Evolutionary conservation across 2,113 vertebrate genomes (phyloP).

Genomic region (Crotalus tigris): DNA sequence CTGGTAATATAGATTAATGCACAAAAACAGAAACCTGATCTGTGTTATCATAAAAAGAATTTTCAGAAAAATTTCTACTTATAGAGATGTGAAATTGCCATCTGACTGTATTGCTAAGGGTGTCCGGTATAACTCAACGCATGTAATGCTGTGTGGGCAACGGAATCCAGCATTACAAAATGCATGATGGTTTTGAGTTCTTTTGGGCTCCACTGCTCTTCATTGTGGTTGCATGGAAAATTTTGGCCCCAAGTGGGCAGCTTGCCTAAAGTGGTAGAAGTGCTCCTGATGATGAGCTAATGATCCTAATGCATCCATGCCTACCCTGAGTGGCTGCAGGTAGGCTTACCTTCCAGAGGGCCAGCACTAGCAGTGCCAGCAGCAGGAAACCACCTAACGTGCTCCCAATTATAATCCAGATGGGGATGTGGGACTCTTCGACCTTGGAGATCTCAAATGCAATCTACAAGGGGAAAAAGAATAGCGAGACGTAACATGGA

Average conservation of each 20-base stretch:
- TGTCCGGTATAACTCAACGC: neutral
- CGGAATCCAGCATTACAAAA: neutral
- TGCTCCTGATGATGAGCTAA: neutral
- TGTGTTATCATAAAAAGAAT: neutral
- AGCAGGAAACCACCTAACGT: constrained; percentile 87
- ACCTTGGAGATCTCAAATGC: constrained; percentile 84
- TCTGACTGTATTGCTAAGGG: neutral
- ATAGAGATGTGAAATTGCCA: neutral
- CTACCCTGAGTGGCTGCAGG: neutral
- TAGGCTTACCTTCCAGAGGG: constrained; percentile 85
- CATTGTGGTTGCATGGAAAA: neutral
- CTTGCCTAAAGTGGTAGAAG: neutral
- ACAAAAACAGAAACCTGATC: neutral
- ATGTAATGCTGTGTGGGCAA: neutral
- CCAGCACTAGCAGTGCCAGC: constrained; percentile 84
- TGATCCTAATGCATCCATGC: neutral
- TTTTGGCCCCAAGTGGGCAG: neutral
- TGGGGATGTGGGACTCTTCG: constrained; percentile 76
- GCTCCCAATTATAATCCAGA: constrained; percentile 92
- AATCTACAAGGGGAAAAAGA: constrained; percentile 68
- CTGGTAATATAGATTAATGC: neutral
- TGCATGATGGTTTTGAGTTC: no score
- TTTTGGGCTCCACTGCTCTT: neutral
- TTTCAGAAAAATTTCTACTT: neutral
- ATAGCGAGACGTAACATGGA: rapidly evolving